Percentiles rank a stretch among this genome's conserved stretches.
Conservation (phyloP, 2,113 vertebrate genomes). For the Cynopterus brachyotis region DNA sequence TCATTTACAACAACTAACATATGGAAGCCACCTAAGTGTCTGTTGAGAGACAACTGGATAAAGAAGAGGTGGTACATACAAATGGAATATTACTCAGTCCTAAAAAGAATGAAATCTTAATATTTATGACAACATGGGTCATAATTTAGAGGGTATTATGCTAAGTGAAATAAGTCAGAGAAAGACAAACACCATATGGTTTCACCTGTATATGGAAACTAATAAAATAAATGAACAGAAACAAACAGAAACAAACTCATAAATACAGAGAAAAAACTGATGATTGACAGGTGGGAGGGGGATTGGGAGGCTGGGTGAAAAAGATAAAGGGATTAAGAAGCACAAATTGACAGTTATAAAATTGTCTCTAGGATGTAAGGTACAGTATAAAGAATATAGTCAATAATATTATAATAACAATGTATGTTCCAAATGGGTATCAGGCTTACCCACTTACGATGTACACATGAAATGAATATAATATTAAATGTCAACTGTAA, state of each 20-base stretch:
- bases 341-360: background rate
- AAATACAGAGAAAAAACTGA: background rate
- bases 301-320: background rate
- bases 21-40: background rate
- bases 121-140: background rate
- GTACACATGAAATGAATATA: background rate
- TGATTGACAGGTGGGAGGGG: background rate
- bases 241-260: background rate
- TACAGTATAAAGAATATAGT: background rate
- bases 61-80: background rate
- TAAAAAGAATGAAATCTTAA: background rate
- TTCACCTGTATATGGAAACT: background rate
- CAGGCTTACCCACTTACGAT: background rate
- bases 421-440: background rate
- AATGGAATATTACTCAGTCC: background rate
- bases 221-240: background rate
- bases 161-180: background rate
- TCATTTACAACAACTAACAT: background rate
- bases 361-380: background rate
- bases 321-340: background rate
- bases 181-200: background rate
- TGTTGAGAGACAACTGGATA: background rate
- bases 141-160: background rate
- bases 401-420: background rate
- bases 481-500: background rate